These are phyloP conservation scores for Tragelaphus oryx DNA, from an alignment of 2,797 vertebrate species.

Conservation along the genomic window DNA sequence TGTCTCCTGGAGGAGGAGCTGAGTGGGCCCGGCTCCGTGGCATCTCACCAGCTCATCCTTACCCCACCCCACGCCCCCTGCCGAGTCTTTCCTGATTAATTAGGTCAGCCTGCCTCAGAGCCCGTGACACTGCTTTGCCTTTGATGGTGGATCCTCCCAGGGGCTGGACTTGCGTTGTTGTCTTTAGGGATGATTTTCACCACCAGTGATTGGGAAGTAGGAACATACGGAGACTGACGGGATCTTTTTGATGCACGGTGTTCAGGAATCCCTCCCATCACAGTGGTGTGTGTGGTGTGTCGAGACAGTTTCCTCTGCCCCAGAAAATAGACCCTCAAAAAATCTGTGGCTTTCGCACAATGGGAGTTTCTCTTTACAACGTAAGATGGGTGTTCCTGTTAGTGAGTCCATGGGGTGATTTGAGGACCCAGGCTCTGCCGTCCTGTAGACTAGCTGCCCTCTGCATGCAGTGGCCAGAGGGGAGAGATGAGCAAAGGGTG, in stretches of 20 bases:
- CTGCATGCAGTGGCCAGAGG: not conserved
- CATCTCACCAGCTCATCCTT: not conserved
- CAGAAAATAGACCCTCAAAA: not conserved
- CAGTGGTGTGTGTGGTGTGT: fast-evolving
- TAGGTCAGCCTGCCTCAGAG: too few relatives aligned
- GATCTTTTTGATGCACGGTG: fast-evolving
- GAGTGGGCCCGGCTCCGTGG: not conserved
- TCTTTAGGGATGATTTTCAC: not conserved
- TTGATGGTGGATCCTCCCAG: not conserved
- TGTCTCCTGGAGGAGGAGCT: not conserved
- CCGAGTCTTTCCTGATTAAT: fast-evolving
- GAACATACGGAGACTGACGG: fast-evolving
- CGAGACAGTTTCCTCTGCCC: fast-evolving
- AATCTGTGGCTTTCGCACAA: not conserved
- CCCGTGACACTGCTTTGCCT: not conserved
- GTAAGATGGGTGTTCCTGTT: not conserved
- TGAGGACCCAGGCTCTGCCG: not conserved
- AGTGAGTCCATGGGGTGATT: not conserved
- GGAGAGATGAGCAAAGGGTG: not conserved
- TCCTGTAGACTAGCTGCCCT: not conserved
- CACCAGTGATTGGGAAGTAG: not conserved
- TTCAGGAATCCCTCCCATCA: fast-evolving
- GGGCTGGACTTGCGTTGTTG: too few relatives aligned
- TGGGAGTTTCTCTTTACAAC: not conserved
- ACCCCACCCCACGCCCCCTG: fast-evolving